Evolutionary conservation across 2,888 invertebrate genomes (phyloP).

Genomic region (Steinernema carpocapsae): DNA sequence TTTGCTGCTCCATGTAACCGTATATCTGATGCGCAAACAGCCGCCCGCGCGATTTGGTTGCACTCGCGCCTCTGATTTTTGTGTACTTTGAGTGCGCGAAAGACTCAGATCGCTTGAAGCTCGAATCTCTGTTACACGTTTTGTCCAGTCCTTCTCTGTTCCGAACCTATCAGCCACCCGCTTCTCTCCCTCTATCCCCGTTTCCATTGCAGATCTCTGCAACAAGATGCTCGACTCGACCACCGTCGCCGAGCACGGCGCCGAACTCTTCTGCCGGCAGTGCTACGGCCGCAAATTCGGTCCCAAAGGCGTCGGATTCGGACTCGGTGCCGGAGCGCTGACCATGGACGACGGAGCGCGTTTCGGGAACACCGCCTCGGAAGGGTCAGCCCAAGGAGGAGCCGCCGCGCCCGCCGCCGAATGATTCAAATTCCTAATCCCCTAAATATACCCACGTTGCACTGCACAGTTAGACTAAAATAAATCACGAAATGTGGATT

Average conservation of each 20-base stretch:
- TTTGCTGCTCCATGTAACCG: conserved; percentile 16
- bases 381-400: conserved; percentile 10
- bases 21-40: conserved; percentile 22
- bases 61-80: too few relatives aligned
- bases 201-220: conserved; percentile 77
- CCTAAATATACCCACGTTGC: too few relatives aligned
- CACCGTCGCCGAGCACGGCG: conserved; percentile 91
- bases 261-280: conserved; percentile 88
- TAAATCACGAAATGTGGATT: neutral
- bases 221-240: conserved; percentile 91
- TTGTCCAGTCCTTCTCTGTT: neutral
- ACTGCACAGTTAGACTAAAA: conserved; percentile 2
- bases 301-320: conserved; percentile 94
- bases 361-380: conserved; percentile 73
- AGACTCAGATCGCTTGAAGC: too few relatives aligned
- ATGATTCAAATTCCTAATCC: neutral
- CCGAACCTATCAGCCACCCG: too few relatives aligned
- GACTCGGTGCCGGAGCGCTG: conserved; percentile 94
- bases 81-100: too few relatives aligned
- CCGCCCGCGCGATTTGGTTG: neutral
- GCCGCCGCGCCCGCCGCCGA: conserved; percentile 7
- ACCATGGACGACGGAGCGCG: conserved; percentile 93
- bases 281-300: conserved; percentile 98
- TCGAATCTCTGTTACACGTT: neutral
- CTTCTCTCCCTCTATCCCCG: too few relatives aligned